phyloP scores from a whole-genome alignment of 2,113 vertebrate species.

The Rhea pennata region DNA sequence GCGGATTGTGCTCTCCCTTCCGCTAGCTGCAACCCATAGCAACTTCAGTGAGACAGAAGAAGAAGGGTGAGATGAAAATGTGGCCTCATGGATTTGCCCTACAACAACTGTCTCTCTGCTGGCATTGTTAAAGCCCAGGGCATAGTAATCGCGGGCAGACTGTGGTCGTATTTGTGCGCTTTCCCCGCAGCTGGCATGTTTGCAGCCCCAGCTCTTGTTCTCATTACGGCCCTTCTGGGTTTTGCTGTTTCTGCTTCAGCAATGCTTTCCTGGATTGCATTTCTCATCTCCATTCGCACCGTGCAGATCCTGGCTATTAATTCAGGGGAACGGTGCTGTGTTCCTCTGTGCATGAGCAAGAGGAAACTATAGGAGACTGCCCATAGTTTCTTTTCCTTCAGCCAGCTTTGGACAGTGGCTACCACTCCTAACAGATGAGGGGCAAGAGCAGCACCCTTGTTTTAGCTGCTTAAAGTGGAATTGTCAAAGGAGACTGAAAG shows the following conservation, averaged over 20 bases:
- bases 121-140: rapidly evolving
- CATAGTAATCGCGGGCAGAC: background rate
- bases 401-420: background rate
- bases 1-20: background rate
- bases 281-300: background rate
- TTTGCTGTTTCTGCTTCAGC: background rate
- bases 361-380: background rate
- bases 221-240: background rate
- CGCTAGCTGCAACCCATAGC: background rate
- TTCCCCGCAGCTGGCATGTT: background rate
- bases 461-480: background rate
- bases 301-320: background rate
- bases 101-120: background rate
- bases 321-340: background rate
- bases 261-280: rapidly evolving
- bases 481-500: background rate
- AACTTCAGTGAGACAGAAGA: background rate
- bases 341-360: background rate
- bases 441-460: background rate
- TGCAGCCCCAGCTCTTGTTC: background rate
- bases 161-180: background rate
- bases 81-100: background rate
- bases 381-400: background rate
- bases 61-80: background rate
- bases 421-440: background rate